Conservation (phyloP, 2,888 invertebrate genomes). For the Cataglyphis rosenhaueri region DNA sequence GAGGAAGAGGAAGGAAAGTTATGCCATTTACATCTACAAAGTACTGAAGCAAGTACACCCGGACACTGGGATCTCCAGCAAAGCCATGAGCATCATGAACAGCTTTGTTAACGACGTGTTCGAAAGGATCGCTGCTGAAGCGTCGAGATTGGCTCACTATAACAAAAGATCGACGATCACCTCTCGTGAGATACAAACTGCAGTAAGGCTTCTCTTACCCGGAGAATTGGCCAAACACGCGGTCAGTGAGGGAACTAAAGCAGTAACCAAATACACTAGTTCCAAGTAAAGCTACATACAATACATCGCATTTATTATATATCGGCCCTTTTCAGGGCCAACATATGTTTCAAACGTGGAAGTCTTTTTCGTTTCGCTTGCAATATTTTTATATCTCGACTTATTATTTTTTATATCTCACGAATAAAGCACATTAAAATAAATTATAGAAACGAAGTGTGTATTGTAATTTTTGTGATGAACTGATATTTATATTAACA, state of each 20-base stretch:
- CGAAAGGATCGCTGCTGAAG: constrained; percentile 90
- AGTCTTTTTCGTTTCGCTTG: not conserved
- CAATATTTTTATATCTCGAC: not conserved
- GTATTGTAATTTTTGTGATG: not conserved
- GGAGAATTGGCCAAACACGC: constrained; percentile 91
- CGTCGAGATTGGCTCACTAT: constrained; percentile 88
- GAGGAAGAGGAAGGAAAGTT: constrained; percentile 87
- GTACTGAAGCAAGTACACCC: constrained; percentile 88
- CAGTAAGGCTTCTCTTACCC: constrained; percentile 89
- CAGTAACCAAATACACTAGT: constrained; percentile 87
- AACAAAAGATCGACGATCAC: constrained; percentile 89
- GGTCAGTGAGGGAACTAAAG: constrained; percentile 89
- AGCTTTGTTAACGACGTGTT: constrained; percentile 91
- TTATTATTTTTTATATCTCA: not conserved
- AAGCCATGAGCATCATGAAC: constrained; percentile 91
- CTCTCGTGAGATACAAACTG: constrained; percentile 90
- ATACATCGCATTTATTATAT: not conserved
- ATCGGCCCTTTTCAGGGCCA: constrained; percentile 52
- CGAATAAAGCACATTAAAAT: not conserved
- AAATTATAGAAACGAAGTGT: not conserved
- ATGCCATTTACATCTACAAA: constrained; percentile 88
- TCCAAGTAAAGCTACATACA: constrained; percentile 32
- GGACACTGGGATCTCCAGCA: constrained; percentile 89
- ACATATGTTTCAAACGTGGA: not conserved
- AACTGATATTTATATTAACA: not conserved